Conservation (phyloP, 2,113 vertebrate genomes). For the Rattus norvegicus region GRCr8 NC_086025.1:117723001-117723500, state of each 20-base stretch:
- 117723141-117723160: neutral
- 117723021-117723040: no score
- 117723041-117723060: neutral
- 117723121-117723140: neutral
- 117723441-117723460: neutral
- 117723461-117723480: neutral
- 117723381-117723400: neutral
- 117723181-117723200: neutral
- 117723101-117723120: neutral
- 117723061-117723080: neutral
- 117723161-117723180: neutral
- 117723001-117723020: neutral
- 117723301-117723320: neutral
- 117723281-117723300: neutral
- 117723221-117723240: neutral
- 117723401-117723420: neutral
- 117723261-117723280: neutral
- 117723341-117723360: neutral
- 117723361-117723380: neutral
- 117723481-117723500: neutral
- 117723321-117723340: neutral
- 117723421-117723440: neutral
- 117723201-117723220: neutral
- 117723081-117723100: neutral
- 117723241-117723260: neutral